These are phyloP conservation scores for Paradisaea rubra DNA, from an alignment of 2,113 vertebrate species.

Conservation along the genomic window DNA sequence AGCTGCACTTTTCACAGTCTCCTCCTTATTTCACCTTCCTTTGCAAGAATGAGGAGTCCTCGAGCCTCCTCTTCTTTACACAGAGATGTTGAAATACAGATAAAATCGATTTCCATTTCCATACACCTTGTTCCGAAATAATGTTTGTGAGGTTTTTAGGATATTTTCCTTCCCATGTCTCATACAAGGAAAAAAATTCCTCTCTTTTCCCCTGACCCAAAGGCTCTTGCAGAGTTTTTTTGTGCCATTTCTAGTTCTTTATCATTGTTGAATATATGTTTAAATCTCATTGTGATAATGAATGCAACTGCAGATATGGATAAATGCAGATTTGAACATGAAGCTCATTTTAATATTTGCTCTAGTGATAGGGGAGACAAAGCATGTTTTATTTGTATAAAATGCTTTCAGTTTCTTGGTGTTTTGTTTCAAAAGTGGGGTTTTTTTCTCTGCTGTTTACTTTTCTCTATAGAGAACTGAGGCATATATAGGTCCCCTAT, in stretches of 20 bases:
- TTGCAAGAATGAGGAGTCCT: background rate
- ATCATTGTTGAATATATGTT: background rate
- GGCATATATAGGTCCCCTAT: background rate
- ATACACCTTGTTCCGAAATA: background rate
- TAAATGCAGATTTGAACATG: background rate
- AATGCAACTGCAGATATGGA: accelerated
- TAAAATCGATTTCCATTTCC: background rate
- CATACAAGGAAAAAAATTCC: background rate
- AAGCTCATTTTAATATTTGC: background rate
- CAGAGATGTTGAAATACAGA: accelerated
- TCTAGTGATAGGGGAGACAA: background rate
- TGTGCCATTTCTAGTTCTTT: background rate
- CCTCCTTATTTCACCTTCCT: background rate
- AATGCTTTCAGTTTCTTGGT: accelerated
- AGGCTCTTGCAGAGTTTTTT: background rate
- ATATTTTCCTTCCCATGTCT: background rate
- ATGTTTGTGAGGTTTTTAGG: background rate
- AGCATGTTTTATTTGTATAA: background rate
- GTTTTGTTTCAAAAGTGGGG: background rate
- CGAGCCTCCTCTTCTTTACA: background rate
- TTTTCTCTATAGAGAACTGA: accelerated
- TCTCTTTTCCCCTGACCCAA: accelerated
- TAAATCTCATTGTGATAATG: background rate
- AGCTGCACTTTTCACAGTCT: background rate
- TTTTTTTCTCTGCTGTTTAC: background rate